Evolutionary conservation across 2,113 vertebrate species (phyloP).

Genomic region (Microcebus murinus): DNA sequence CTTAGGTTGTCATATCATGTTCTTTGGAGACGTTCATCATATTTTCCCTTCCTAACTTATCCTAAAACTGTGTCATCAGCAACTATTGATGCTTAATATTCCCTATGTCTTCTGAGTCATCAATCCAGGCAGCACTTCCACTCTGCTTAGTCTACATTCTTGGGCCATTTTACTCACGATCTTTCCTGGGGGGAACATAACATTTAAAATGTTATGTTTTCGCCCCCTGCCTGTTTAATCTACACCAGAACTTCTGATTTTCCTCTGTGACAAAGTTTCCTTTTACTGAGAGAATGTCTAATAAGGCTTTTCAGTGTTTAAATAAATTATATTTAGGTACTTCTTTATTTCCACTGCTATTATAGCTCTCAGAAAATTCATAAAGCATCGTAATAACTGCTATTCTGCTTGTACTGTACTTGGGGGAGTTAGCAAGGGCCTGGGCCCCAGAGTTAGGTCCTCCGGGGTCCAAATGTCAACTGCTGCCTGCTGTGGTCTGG

Average conservation of each 20-base stretch:
- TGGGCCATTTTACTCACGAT: not conserved
- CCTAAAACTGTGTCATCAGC: not conserved
- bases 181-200: not conserved
- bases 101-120: not conserved
- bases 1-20: not conserved
- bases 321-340: not conserved
- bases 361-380: not conserved
- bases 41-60: not conserved
- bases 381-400: not conserved
- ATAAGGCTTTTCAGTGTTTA: not conserved
- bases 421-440: not conserved
- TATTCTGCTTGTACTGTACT: accelerated
- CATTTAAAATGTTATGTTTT: not conserved
- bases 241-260: not conserved
- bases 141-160: not conserved
- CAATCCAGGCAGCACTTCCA: not conserved
- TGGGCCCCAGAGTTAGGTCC: accelerated
- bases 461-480: accelerated
- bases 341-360: not conserved
- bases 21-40: not conserved
- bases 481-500: accelerated
- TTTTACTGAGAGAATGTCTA: not conserved
- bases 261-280: not conserved
- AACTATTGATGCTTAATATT: not conserved
- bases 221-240: not conserved